Evolutionary conservation across 1,140 invertebrate species (phyloP).

Genomic region (Drosophila arizonae): DNA sequence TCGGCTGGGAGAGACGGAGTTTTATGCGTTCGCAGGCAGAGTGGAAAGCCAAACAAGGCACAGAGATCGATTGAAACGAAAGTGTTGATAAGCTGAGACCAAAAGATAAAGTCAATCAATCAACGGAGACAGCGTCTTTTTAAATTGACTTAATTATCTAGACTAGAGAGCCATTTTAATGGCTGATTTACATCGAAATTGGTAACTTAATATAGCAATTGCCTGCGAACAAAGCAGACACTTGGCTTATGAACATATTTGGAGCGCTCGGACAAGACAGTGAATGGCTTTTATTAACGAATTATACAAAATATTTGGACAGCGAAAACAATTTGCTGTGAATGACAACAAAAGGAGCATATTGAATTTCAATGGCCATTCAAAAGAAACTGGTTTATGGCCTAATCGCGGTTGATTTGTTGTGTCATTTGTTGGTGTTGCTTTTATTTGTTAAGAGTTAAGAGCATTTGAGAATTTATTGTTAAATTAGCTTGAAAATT

Average conservation of each 20-base stretch:
- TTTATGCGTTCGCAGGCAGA: constrained; percentile 56
- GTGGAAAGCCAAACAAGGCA: constrained; percentile 53
- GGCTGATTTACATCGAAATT: constrained; percentile 53
- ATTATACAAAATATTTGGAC: constrained; percentile 61
- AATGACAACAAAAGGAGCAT: constrained; percentile 32
- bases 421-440: not conserved
- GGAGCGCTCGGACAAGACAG: constrained; percentile 53
- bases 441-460: constrained; percentile 9
- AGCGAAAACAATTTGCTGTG: constrained; percentile 34
- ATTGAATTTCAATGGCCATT: constrained; percentile 30
- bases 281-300: constrained; percentile 66
- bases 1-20: constrained; percentile 31
- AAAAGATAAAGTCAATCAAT: constrained; percentile 75
- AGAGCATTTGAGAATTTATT: constrained; percentile 46
- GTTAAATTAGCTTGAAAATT: constrained; percentile 75
- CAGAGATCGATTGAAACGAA: constrained; percentile 40
- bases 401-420: not conserved
- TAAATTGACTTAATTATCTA: constrained; percentile 76
- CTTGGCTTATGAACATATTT: constrained; percentile 54
- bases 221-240: constrained; percentile 46
- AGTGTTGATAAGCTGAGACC: constrained; percentile 70
- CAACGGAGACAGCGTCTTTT: constrained; percentile 66
- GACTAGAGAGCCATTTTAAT: constrained; percentile 58
- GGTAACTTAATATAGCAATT: constrained; percentile 67
- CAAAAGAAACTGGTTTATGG: constrained; percentile 29